These are phyloP conservation scores for Parus major DNA, from an alignment of 2,113 vertebrate species.

Conservation along the genomic window DNA sequence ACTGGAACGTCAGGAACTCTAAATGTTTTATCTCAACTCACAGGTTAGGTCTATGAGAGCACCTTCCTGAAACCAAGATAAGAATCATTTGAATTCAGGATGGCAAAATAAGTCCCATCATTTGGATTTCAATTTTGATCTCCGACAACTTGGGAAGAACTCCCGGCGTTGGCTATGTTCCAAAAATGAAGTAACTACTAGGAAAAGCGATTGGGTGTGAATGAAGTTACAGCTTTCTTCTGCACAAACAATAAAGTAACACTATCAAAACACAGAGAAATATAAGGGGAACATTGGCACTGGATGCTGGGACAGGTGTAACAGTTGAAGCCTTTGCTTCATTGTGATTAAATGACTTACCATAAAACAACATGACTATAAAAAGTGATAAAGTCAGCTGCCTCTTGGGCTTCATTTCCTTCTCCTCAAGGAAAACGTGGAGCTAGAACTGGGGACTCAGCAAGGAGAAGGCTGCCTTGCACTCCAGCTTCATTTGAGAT, in stretches of 20 bases:
- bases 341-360: background rate
- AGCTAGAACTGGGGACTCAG: background rate
- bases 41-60: background rate
- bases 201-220: background rate
- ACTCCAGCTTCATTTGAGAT: background rate
- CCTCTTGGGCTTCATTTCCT: background rate
- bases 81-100: background rate
- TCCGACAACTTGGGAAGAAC: fast-evolving
- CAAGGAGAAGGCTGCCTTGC: background rate
- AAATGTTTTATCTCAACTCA: background rate
- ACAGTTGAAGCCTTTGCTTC: background rate
- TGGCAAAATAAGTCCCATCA: background rate
- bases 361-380: background rate
- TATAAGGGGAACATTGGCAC: background rate
- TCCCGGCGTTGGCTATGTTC: background rate
- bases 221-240: background rate
- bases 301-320: background rate
- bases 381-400: background rate
- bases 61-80: background rate
- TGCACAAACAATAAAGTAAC: background rate
- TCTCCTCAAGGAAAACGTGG: background rate
- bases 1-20: background rate
- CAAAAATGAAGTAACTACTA: background rate
- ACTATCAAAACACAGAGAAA: background rate
- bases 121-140: background rate